phyloP scores from a whole-genome alignment of 2,113 vertebrate species.

The Pipra filicauda region DNA sequence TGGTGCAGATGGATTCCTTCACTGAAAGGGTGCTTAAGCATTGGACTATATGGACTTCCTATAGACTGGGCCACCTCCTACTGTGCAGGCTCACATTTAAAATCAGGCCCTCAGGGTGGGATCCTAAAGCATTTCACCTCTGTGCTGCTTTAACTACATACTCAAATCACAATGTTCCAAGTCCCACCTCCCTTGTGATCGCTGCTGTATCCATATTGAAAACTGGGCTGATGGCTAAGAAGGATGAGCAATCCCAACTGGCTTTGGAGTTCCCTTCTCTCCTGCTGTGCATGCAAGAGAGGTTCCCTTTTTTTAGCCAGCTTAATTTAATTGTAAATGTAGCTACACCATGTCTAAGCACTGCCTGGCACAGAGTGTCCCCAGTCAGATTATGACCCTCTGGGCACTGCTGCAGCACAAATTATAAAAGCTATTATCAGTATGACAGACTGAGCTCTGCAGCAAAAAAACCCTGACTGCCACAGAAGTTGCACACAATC shows the following conservation, averaged over 20 bases:
- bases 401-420: background rate
- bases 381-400: background rate
- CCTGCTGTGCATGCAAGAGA: background rate
- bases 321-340: background rate
- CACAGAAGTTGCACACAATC: background rate
- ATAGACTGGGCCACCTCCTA: background rate
- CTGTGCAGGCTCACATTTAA: background rate
- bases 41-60: background rate
- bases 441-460: background rate
- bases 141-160: background rate
- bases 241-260: background rate
- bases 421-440: background rate
- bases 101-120: background rate
- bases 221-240: background rate
- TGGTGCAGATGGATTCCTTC: background rate
- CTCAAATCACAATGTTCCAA: background rate
- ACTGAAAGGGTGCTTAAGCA: background rate
- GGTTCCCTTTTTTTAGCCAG: background rate
- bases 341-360: background rate
- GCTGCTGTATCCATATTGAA: background rate
- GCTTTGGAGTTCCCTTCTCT: background rate
- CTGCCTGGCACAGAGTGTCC: background rate
- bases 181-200: background rate
- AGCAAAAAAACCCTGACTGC: background rate
- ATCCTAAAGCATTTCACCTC: background rate